A percentile compares a stretch with the other conserved stretches of the same genome.
Conservation (phyloP, 2,797 vertebrate species). For the Thunnus albacares region DNA sequence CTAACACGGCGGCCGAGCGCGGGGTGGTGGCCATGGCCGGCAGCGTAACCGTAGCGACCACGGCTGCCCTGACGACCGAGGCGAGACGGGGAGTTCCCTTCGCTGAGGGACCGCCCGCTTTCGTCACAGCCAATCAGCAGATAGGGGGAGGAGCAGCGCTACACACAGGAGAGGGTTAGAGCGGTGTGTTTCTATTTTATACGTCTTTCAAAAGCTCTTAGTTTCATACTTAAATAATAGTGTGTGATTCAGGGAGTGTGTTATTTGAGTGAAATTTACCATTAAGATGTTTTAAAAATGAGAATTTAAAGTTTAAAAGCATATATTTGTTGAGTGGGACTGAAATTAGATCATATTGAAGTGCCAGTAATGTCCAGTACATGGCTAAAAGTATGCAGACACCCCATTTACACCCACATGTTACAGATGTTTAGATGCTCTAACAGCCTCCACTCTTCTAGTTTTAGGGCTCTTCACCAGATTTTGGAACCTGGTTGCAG, state of each 20-base stretch:
- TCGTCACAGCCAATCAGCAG: constrained; percentile 81
- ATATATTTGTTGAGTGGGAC: background rate
- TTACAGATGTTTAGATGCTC: background rate
- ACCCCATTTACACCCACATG: background rate
- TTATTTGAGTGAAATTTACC: background rate
- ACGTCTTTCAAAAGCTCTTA: background rate
- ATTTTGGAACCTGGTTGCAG: background rate
- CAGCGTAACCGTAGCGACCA: constrained; percentile 63
- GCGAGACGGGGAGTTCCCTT: constrained; percentile 83
- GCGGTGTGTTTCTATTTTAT: constrained; percentile 37
- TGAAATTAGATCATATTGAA: background rate
- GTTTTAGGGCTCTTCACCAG: background rate
- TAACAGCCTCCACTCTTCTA: background rate
- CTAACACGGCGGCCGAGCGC: constrained; percentile 64
- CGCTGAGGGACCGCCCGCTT: constrained; percentile 82
- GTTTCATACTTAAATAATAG: background rate
- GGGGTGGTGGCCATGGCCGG: constrained; percentile 40
- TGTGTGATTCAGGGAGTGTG: background rate
- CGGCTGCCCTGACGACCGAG: constrained; percentile 68
- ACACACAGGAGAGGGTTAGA: constrained; percentile 72
- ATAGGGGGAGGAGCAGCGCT: constrained; percentile 81
- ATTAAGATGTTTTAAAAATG: constrained; percentile 6
- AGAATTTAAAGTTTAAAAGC: background rate
- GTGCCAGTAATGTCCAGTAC: background rate
- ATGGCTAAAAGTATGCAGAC: constrained; percentile 22